A percentile compares a stretch with the other conserved stretches of the same genome.
These are phyloP conservation scores for Dryomyza anilis DNA, from an alignment of 2,888 invertebrate genomes.

Conservation along the genomic window DNA sequence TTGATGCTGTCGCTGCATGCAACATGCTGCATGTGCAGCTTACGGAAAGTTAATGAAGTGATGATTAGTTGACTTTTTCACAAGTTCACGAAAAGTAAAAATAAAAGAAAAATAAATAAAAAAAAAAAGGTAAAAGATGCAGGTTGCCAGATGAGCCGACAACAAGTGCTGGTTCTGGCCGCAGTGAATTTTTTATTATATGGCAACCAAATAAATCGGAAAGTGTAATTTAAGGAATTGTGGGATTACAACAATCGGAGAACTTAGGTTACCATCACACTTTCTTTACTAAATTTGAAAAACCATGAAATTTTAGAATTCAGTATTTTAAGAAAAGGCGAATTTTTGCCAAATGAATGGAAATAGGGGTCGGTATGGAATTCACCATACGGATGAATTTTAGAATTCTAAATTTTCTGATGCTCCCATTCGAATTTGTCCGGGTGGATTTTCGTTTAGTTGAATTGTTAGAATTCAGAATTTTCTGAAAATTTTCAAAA, in stretches of 20 bases:
- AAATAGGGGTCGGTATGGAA: too few species aligned
- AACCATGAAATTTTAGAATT: too few species aligned
- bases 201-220: too few species aligned
- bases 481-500: neutral
- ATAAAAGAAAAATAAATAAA: neutral
- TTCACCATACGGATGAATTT: too few species aligned
- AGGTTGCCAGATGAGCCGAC: neutral
- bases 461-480: neutral
- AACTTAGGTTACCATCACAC: too few species aligned
- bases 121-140: neutral
- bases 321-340: neutral
- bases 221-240: too few species aligned
- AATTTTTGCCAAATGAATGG: neutral
- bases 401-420: neutral
- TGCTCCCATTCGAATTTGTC: neutral
- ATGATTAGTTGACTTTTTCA: constrained; percentile 26
- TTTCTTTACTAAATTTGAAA: too few species aligned
- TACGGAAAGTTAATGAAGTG: constrained; percentile 23
- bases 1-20: neutral
- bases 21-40: constrained; percentile 3
- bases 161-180: neutral
- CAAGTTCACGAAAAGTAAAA: constrained; percentile 11
- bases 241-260: too few species aligned
- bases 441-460: neutral
- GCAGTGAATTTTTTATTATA: neutral